Evolutionary conservation across 2,888 invertebrate genomes (phyloP), one percentile per base, ranked within the genome.

Genomic region (Vanessa cardui): DNA sequence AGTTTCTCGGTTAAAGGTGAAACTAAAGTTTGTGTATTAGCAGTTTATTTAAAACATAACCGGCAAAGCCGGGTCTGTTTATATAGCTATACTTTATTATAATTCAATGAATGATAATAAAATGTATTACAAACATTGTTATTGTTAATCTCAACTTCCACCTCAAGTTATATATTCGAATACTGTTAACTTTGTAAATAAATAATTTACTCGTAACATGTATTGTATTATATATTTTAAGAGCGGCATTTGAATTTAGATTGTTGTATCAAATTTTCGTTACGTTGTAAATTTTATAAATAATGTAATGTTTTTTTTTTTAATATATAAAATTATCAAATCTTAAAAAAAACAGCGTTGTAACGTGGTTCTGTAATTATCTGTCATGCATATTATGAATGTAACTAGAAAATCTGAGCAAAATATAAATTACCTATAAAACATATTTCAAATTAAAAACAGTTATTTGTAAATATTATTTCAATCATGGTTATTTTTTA

Each of bases 1-100:
- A 74, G 77, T 77, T 78, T 73, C 76, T 77, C 68, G 71, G 70
- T 68, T 74, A 71, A 70, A 69, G 58, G 67, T 69, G 54, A 69
- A 71, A 67, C 64, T 70, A 47, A 69, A 69, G 64, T 64, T 64
- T 69, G 50, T 68, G 59, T 65, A 58, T 20, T 65, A 56, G 33
- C 21, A 39, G 33, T 39, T 60, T 65, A 54, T 20, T 60, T 45
- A n/a, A 21, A 21, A 39, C 15, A 64, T 58, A 52, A 65, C 52
- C 60, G 33, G 39, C 39, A 18, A 62, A 61, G 44, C 58, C 39
- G 39, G 54, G 39, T 12, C 60, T 47, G 31, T 46, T 21, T 33
- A 31, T n/a, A 33, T 18, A 33, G 18, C 18, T 2, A 33, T 33
- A 56, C 20, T 56, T 66, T 47, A 31, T 52, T 45, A 18, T 58